A percentile compares a stretch with the other conserved stretches of the same genome.
phyloP scores from a whole-genome alignment of 1,140 invertebrate genomes.

The Lethrus apterus region DNA sequence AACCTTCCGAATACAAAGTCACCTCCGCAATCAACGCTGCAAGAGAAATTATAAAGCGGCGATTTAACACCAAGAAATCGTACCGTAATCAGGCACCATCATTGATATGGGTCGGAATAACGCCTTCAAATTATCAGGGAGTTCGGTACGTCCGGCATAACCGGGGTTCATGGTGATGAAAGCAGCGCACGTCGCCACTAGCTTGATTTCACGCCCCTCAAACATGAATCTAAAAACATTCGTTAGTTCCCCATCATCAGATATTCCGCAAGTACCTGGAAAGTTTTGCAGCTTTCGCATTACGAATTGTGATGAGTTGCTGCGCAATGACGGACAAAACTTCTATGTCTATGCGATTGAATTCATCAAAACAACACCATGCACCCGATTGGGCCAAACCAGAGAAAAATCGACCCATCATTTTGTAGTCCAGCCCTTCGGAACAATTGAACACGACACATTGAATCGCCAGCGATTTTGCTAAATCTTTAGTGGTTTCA shows the following conservation, averaged over 20 bases:
- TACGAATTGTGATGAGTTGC: slow-evolving; percentile 69
- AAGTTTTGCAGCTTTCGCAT: slow-evolving; percentile 61
- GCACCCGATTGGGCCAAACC: slow-evolving; percentile 80
- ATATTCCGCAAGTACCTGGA: slow-evolving; percentile 44
- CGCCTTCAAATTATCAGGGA: slow-evolving; percentile 78
- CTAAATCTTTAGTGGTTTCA: slow-evolving; percentile 88
- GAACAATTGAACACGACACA: slow-evolving; percentile 90
- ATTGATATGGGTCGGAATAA: slow-evolving; percentile 83
- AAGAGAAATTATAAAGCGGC: slow-evolving; percentile 19
- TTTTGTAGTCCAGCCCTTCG: slow-evolving; percentile 75
- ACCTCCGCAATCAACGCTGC: slow-evolving; percentile 84
- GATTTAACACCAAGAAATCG: slow-evolving; percentile 21
- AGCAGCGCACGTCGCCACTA: slow-evolving; percentile 77
- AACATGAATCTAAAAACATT: slow-evolving; percentile 64
- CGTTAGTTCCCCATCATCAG: neutral
- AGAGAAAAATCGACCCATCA: slow-evolving; percentile 84
- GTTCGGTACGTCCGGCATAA: slow-evolving; percentile 78
- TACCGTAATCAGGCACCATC: slow-evolving; percentile 89
- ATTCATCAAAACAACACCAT: slow-evolving; percentile 90
- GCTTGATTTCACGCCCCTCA: slow-evolving; percentile 80
- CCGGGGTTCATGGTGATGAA: slow-evolving; percentile 91
- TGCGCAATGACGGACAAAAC: slow-evolving; percentile 84
- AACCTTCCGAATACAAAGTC: slow-evolving; percentile 86
- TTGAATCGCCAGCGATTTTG: slow-evolving; percentile 78
- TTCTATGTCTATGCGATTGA: slow-evolving; percentile 86